A percentile compares a stretch with the other conserved stretches of the same genome.
These are phyloP conservation scores for Halcyon chelicuti DNA, from an alignment of 2,797 vertebrate genomes.

Conservation along the genomic window DNA sequence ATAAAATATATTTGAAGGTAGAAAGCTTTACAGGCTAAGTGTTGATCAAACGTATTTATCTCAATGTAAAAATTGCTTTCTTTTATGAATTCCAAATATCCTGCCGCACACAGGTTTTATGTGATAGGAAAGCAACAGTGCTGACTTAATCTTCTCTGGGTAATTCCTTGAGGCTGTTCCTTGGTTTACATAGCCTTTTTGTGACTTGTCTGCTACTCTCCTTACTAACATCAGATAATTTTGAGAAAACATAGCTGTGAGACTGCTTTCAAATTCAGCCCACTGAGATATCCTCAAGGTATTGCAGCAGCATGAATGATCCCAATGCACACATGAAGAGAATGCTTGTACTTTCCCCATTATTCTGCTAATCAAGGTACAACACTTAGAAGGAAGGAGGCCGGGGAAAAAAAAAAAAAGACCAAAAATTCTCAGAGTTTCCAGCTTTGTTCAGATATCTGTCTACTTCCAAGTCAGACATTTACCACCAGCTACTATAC, in stretches of 20 bases:
- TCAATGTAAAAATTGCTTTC: not conserved
- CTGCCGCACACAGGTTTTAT: not conserved
- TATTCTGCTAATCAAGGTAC: not conserved
- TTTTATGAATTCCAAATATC: not conserved
- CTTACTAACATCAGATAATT: not conserved
- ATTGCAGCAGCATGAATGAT: not conserved
- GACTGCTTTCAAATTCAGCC: not conserved
- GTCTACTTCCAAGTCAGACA: not conserved
- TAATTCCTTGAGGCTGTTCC: not conserved
- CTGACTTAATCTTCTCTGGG: not conserved
- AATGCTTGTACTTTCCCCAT: not conserved
- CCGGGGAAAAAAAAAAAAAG: not conserved
- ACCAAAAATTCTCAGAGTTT: not conserved
- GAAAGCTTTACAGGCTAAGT: not conserved
- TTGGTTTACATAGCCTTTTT: not conserved
- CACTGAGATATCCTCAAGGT: not conserved
- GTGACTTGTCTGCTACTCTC: not conserved
- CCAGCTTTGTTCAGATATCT: not conserved
- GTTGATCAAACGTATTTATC: not conserved
- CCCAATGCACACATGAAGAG: not conserved
- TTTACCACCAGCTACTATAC: not conserved
- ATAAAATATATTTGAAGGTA: not conserved
- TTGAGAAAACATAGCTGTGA: not conserved
- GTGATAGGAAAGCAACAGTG: not conserved
- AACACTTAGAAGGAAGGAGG: not conserved